Percentiles rank a stretch among this genome's conserved stretches.
Evolutionary conservation across 2,888 invertebrate species (phyloP).

Genomic region (Lasioglossum lativentre): DNA sequence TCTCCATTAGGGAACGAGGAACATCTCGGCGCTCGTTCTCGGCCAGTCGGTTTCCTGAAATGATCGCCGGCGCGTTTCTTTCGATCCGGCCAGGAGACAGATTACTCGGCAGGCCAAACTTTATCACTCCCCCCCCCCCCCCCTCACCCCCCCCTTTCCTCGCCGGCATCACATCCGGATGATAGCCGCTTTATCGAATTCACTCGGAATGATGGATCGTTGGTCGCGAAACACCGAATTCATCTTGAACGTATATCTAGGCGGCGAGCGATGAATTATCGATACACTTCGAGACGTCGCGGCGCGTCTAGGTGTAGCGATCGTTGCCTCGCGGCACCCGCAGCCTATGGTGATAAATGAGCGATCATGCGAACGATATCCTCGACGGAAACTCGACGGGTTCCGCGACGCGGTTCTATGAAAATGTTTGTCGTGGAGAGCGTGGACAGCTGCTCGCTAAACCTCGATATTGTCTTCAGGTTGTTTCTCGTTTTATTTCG

Average conservation of each 20-base stretch:
- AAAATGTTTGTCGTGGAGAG: neutral
- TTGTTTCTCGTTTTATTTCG: neutral
- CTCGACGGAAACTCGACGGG: slow-evolving; percentile 23
- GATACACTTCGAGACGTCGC: slow-evolving; percentile 64
- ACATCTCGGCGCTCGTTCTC: neutral
- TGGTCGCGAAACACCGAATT: slow-evolving; percentile 59
- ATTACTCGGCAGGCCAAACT: slow-evolving; percentile 43
- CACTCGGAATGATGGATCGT: slow-evolving; percentile 66
- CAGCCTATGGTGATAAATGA: slow-evolving; percentile 60
- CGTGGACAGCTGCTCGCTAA: neutral
- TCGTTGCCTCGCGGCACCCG: slow-evolving; percentile 35
- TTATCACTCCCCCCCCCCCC: slow-evolving; percentile 44
- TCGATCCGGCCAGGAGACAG: slow-evolving; percentile 25
- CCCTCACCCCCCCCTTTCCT: neutral
- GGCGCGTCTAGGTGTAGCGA: slow-evolving; percentile 5
- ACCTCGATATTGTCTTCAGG: neutral
- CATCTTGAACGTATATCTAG: slow-evolving; percentile 60
- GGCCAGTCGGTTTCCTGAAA: neutral
- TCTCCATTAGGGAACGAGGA: neutral
- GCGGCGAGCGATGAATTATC: slow-evolving; percentile 65
- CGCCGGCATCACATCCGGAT: neutral
- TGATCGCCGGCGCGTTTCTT: slow-evolving; percentile 9
- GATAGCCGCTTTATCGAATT: slow-evolving; percentile 64
- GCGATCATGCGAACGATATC: slow-evolving; percentile 35
- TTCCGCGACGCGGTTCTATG: slow-evolving; percentile 10